Evolutionary conservation across 2,797 vertebrate genomes (phyloP).

Genomic region (Vultur gryphus): DNA sequence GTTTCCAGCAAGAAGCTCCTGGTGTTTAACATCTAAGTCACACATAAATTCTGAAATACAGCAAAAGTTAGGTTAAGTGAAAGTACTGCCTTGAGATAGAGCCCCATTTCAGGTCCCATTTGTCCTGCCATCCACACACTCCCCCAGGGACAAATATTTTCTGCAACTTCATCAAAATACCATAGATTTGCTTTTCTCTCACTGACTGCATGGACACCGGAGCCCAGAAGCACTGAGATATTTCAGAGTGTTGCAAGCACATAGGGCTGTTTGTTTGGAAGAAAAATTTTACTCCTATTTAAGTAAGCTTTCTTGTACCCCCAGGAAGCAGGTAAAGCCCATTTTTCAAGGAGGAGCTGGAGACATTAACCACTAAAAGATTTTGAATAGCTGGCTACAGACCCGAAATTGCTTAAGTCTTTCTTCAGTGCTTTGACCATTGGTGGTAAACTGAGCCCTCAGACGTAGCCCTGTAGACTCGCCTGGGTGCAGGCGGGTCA

Average conservation of each 20-base stretch:
- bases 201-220: background rate
- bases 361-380: background rate
- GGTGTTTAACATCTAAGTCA: background rate
- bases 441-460: background rate
- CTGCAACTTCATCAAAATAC: background rate
- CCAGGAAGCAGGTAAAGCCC: background rate
- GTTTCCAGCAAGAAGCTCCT: background rate
- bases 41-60: background rate
- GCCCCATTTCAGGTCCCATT: background rate
- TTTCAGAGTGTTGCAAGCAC: background rate
- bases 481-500: background rate
- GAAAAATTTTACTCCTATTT: background rate
- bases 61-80: background rate
- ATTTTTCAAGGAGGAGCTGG: background rate
- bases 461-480: background rate
- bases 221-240: background rate
- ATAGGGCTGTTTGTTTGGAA: background rate
- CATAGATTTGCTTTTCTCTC: background rate
- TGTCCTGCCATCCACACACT: background rate
- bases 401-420: background rate
- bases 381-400: background rate
- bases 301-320: background rate
- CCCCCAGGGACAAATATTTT: background rate
- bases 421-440: background rate
- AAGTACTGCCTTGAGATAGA: background rate